Conservation (phyloP, 2,113 vertebrate species). For the Strix uralensis region DNA sequence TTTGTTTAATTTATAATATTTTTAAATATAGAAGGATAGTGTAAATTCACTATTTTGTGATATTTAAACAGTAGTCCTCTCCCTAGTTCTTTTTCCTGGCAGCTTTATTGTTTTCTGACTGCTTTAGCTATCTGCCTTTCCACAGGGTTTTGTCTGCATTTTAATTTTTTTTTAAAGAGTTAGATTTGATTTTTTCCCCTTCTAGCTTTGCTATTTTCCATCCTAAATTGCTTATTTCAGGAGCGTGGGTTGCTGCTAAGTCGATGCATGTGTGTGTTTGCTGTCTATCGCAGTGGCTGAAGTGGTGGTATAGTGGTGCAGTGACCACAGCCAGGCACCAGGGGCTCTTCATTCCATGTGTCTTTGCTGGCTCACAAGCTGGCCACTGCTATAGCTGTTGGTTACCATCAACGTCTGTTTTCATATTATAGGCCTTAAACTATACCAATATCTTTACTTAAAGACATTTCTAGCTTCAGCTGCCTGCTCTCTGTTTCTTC, state of each 20-base stretch:
- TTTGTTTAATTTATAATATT: neutral
- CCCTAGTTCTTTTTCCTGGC: neutral
- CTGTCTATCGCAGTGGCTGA: neutral
- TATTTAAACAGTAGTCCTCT: neutral
- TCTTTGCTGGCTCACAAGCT: neutral
- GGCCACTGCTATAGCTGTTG: neutral
- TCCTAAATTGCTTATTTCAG: neutral
- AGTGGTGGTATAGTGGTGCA: accelerated
- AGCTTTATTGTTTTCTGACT: neutral
- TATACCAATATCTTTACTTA: neutral
- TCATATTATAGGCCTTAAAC: neutral
- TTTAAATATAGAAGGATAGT: neutral
- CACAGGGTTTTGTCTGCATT: neutral
- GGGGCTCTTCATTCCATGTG: neutral
- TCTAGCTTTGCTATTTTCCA: neutral
- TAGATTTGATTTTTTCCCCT: neutral
- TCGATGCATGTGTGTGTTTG: accelerated
- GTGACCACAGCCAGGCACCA: neutral
- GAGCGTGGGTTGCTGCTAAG: neutral
- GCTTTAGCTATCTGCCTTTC: neutral
- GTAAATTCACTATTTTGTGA: neutral
- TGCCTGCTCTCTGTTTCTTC: neutral
- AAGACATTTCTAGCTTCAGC: neutral
- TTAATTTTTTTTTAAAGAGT: neutral
- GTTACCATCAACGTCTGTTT: neutral